Conservation (phyloP, 2,113 vertebrate species). For the Stegastes partitus region DNA sequence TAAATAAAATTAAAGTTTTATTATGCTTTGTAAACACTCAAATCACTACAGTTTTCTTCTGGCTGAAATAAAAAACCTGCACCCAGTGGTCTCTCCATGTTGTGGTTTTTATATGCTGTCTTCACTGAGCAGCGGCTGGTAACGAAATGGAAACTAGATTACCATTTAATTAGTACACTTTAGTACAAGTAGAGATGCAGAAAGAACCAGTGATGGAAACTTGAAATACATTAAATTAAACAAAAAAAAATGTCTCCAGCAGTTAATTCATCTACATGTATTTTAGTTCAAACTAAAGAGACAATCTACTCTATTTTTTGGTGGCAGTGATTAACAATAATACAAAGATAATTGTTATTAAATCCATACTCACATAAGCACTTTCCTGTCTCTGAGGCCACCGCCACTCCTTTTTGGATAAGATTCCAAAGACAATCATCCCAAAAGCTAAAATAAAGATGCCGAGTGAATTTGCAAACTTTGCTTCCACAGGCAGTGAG, state of each 20-base stretch:
- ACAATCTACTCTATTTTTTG: no score
- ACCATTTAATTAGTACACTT: background rate
- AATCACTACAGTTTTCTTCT: background rate
- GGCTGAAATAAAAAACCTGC: background rate
- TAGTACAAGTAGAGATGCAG: background rate
- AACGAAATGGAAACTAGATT: background rate
- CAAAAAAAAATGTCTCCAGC: no score
- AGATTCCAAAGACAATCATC: constrained; percentile 42
- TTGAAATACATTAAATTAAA: no score
- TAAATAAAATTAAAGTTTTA: no score
- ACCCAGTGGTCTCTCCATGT: background rate
- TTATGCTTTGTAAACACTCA: background rate
- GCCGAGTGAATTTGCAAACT: constrained; percentile 38
- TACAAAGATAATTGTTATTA: no score
- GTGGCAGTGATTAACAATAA: background rate
- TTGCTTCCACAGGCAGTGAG: constrained; percentile 28
- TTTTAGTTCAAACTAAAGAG: no score
- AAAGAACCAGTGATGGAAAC: background rate
- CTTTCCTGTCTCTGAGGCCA: constrained; percentile 12
- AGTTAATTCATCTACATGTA: no score
- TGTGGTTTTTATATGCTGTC: background rate
- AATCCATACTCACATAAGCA: constrained; percentile 11
- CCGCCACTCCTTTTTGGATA: constrained; percentile 29
- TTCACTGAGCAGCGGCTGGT: constrained; percentile 5
- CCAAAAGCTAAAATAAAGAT: constrained; percentile 33